These are phyloP conservation scores for Lasiurus borealis DNA, from an alignment of 2,113 vertebrate species.

Conservation along the genomic window DNA sequence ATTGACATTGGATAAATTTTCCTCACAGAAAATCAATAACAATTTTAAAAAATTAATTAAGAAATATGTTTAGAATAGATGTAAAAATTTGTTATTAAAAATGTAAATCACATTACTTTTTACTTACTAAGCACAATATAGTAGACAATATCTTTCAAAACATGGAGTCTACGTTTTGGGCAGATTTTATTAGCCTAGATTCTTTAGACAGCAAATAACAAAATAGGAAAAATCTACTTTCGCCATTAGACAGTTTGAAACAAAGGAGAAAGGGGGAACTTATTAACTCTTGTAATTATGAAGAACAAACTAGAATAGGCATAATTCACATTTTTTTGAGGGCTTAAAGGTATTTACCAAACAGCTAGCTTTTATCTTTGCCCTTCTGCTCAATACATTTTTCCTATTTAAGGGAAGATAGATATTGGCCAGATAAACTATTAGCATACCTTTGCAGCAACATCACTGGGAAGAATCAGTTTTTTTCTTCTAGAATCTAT, in stretches of 20 bases:
- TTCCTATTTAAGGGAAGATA: neutral
- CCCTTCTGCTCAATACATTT: neutral
- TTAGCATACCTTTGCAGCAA: neutral
- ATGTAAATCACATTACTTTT: conserved; percentile 2
- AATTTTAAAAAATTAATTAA: neutral
- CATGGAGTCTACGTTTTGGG: neutral
- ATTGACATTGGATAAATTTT: neutral
- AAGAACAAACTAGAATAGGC: neutral
- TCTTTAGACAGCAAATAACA: conserved; percentile 6
- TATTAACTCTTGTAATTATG: neutral
- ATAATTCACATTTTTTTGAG: neutral
- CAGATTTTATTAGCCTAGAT: neutral
- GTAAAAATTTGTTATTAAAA: conserved; percentile 47
- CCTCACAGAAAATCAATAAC: neutral
- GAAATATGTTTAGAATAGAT: conserved; percentile 22
- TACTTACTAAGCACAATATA: neutral
- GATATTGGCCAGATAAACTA: neutral
- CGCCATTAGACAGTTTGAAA: neutral
- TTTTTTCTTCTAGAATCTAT: neutral
- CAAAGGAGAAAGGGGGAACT: neutral
- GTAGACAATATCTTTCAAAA: conserved; percentile 22
- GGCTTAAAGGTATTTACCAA: neutral
- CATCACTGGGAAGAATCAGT: neutral
- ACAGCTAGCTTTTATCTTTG: neutral
- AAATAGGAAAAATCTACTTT: conserved; percentile 33